These are phyloP conservation scores for Lota lota DNA, from an alignment of 2,113 vertebrate species.

Conservation along the genomic window DNA sequence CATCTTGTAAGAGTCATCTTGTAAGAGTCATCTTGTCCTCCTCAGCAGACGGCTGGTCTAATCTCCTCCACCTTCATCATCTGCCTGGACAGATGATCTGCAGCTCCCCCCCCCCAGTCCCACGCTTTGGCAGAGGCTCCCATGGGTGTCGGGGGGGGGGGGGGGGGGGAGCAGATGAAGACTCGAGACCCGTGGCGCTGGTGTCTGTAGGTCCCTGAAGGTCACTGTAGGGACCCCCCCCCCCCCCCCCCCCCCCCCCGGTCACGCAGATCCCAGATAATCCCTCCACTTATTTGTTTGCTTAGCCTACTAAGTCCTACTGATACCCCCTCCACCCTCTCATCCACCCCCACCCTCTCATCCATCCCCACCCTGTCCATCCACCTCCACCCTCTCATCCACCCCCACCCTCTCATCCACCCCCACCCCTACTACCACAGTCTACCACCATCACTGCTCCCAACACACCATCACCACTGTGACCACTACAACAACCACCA, in stretches of 20 bases:
- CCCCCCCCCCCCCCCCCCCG: conserved; percentile 47
- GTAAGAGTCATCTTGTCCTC: too few species aligned
- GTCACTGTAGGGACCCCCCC: conserved; percentile 23
- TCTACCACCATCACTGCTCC: too few species aligned
- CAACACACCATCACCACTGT: too few species aligned
- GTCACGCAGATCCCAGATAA: conserved; percentile 43
- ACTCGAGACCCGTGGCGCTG: conserved; percentile 16
- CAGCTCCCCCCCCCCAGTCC: conserved; percentile 24
- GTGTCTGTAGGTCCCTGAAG: conserved; percentile 9
- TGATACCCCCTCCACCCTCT: not conserved
- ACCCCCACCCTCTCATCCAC: too few species aligned
- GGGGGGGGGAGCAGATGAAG: conserved; percentile 31
- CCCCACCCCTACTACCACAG: too few species aligned
- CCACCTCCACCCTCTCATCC: too few species aligned
- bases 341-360: not conserved
- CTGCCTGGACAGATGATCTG: conserved; percentile 49
- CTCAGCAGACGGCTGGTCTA: too few species aligned
- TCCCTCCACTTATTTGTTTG: conserved; percentile 60
- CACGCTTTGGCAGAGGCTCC: conserved; percentile 36
- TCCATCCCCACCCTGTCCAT: not conserved
- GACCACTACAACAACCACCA: too few species aligned
- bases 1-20: too few species aligned
- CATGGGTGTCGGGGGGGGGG: conserved; percentile 34
- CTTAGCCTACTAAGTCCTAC: conserved; percentile 3
- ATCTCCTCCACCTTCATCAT: conserved; percentile 21